Evolutionary conservation across 2,113 vertebrate species (phyloP), one percentile per base, ranked within the genome.

Genomic region (Saguinus imperator): DNA sequence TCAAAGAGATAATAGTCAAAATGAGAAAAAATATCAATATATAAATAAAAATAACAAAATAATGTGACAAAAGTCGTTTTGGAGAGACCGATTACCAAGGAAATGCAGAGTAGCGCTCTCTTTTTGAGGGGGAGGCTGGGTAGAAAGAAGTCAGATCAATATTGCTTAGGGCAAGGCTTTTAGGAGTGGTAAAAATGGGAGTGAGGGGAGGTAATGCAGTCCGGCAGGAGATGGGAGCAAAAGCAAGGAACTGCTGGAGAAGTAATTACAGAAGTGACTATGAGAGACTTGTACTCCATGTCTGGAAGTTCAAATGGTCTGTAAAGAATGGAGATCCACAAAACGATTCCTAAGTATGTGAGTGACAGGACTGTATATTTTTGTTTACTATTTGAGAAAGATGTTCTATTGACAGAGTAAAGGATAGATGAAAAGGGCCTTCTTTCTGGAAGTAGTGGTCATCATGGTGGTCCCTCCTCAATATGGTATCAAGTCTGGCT

Each of bases 1-100:
- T 79, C 11, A 94, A 84, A 35, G 27, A 84, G 6, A 1, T 55
- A 85, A 73, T 43, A n/a, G 13, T 58, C 70, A 50, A 64, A 61
- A 5, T 68, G 1, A 43, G 52, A 37, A 37, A 75, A 87, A 93
- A 92, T 29, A 20, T 52, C 55, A 70, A 95, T 3, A 40, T 48
- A 66, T n/a, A 84, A 94, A 48, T 0, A 91, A 61, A 91, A 88
- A 83, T 88, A 57, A 29, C 35, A 58, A 61, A 87, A 29, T 12
- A 79, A 55, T 52, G 68, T 32, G 13, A 64, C 3, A 70, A 73
- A 79, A 43, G 21, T 4, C 76, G 75, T 17, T 50, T 37, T 32
- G 37, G 35, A 80, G 43, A 17, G 11, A 55, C 23, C 13, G 35
- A 93, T 25, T 76, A 6, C 25, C 29, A 58, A n/a, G 8, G 43